These are phyloP conservation scores for Delphinus delphis DNA, from an alignment of 2,113 vertebrate species.

Conservation along the genomic window DNA sequence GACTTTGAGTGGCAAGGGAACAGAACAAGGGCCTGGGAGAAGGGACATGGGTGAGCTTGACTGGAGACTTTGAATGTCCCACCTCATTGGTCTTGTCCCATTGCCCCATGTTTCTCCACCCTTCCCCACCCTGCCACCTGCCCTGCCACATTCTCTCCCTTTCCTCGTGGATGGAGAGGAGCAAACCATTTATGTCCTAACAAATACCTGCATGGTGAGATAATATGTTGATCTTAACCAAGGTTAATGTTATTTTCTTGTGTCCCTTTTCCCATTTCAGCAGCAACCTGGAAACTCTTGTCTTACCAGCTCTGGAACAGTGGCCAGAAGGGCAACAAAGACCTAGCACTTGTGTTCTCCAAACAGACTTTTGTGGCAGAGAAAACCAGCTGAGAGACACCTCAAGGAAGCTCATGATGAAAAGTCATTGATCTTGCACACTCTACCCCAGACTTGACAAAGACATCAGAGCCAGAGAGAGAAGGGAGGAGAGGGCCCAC, in stretches of 20 bases:
- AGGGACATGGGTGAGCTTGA: not conserved
- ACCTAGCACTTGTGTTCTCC: not conserved
- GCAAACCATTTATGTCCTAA: not conserved
- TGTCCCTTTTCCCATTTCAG: not conserved
- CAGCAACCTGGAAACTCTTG: not conserved
- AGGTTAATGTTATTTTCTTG: not conserved
- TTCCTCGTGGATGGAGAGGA: not conserved
- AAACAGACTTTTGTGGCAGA: not conserved
- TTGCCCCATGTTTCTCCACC: not conserved
- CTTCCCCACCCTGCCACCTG: no score
- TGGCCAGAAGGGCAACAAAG: no score
- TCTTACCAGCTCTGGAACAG: not conserved
- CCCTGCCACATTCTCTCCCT: not conserved
- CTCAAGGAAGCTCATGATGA: not conserved
- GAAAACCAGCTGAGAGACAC: not conserved
- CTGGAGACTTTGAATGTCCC: not conserved
- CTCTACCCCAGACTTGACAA: not conserved
- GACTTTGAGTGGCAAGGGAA: not conserved
- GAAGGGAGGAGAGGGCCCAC: rapidly evolving
- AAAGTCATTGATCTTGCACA: not conserved
- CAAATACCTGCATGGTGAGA: not conserved
- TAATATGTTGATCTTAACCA: not conserved
- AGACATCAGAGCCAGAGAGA: not conserved
- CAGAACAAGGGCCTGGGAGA: not conserved
- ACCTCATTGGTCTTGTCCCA: not conserved